Conservation (phyloP, 1,140 invertebrate species). For the Caenorhabditis brenneri region DNA sequence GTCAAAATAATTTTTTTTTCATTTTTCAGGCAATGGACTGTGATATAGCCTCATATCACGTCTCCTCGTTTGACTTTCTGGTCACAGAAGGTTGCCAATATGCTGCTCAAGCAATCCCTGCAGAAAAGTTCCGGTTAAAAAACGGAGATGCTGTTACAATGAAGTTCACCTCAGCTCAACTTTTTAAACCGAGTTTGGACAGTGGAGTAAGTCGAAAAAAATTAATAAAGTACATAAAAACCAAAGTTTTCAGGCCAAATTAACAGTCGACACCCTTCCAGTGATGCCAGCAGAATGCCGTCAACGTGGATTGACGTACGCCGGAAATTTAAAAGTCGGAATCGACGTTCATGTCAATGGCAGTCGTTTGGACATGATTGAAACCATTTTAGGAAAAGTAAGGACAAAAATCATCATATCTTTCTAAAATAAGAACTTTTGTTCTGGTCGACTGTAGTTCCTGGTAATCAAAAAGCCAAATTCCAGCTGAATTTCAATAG, state of each 20-base stretch:
- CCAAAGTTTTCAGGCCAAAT: conserved; percentile 20
- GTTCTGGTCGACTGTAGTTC: background rate
- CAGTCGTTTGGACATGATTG: conserved; percentile 57
- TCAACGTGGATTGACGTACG: conserved; percentile 67
- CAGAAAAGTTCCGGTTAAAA: conserved; percentile 64
- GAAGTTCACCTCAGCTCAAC: conserved; percentile 55
- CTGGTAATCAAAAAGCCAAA: background rate
- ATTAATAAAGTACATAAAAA: background rate
- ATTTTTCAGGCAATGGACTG: conserved; percentile 63
- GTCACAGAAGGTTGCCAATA: conserved; percentile 60
- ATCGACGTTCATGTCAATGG: conserved; percentile 64
- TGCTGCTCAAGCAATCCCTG: conserved; percentile 64
- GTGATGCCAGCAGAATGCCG: conserved; percentile 66
- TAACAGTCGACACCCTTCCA: conserved; percentile 31
- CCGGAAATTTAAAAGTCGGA: conserved; percentile 61
- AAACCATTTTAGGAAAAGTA: conserved; percentile 60
- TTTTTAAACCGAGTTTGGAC: conserved; percentile 56
- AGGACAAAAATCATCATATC: background rate
- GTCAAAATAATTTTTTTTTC: background rate
- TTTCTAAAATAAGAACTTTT: no score
- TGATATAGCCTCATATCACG: conserved; percentile 68
- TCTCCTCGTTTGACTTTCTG: conserved; percentile 69
- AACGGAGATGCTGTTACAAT: conserved; percentile 67
- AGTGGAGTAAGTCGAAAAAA: background rate
- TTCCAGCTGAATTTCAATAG: background rate